phyloP scores from a whole-genome alignment of 2,113 vertebrate genomes.

The Engystomops pustulosus region DNA sequence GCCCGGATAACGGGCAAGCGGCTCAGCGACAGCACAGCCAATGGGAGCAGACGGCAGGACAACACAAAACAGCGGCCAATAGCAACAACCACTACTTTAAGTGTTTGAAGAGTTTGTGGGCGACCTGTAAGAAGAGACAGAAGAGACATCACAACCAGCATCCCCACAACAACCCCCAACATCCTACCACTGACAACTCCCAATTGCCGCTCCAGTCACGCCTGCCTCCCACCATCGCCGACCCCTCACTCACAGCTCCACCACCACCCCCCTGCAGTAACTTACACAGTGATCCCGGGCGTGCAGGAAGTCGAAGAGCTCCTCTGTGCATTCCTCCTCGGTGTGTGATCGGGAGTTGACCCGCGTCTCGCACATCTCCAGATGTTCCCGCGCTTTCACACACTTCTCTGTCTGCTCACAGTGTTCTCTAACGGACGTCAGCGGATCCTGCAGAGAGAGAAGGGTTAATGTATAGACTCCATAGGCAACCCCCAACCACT shows the following conservation, averaged over 20 bases:
- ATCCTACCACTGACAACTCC: too few species aligned
- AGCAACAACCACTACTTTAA: constrained; percentile 69
- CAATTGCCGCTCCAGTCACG: too few species aligned
- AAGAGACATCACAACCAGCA: too few species aligned
- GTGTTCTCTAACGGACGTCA: neutral
- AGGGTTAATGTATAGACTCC: too few species aligned
- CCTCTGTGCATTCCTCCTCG: constrained; percentile 87
- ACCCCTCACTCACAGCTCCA: too few species aligned
- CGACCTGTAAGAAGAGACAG: constrained; percentile 70
- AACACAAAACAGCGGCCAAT: too few species aligned
- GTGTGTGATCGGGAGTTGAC: constrained; percentile 80
- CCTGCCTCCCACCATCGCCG: too few species aligned
- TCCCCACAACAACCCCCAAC: too few species aligned
- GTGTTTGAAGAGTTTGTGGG: constrained; percentile 76
- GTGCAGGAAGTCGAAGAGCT: constrained; percentile 92
- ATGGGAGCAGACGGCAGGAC: neutral
- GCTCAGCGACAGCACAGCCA: neutral
- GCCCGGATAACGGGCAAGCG: neutral
- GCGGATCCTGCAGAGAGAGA: neutral
- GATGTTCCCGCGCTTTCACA: neutral
- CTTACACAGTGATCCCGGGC: constrained; percentile 92
- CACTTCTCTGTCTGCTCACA: constrained; percentile 15
- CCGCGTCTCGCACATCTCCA: constrained; percentile 60
- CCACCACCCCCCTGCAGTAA: constrained; percentile 7
- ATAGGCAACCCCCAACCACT: too few species aligned